Conservation (phyloP, 2,797 vertebrate species). For the Artibeus jamaicensis region DNA sequence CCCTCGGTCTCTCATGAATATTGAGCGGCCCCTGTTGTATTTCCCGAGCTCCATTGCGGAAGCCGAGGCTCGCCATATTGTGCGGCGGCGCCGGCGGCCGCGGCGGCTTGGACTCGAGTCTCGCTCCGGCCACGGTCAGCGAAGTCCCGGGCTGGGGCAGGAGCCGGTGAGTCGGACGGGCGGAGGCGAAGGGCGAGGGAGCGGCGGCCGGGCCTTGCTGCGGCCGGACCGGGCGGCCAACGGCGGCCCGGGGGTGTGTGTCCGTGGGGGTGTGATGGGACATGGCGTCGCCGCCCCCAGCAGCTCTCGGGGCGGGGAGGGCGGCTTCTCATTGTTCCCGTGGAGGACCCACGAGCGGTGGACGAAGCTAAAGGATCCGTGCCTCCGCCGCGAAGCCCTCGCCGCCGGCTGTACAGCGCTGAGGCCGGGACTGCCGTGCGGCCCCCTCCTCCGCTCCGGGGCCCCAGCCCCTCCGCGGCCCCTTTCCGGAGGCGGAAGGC, state of each 20-base stretch:
- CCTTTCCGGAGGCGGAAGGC: background rate
- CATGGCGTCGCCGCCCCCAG: slow-evolving; percentile 33
- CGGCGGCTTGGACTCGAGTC: background rate
- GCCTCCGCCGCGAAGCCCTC: background rate
- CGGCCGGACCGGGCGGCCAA: background rate
- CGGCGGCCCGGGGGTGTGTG: background rate
- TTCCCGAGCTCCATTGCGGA: slow-evolving; percentile 88
- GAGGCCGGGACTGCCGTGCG: background rate
- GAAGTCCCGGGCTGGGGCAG: slow-evolving; percentile 23
- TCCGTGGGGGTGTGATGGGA: slow-evolving; percentile 25
- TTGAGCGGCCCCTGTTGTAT: slow-evolving; percentile 82
- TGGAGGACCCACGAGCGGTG: background rate
- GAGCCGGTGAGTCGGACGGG: slow-evolving; percentile 46
- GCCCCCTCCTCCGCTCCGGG: background rate
- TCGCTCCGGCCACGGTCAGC: slow-evolving; percentile 38
- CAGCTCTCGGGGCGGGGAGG: background rate
- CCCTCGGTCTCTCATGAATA: slow-evolving; percentile 79
- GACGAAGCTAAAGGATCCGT: background rate
- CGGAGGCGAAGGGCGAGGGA: background rate
- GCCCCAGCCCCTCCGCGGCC: background rate
- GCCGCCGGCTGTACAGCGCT: background rate
- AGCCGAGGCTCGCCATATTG: slow-evolving; percentile 91
- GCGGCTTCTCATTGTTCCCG: slow-evolving; percentile 67
- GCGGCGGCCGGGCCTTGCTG: background rate
- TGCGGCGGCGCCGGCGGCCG: slow-evolving; percentile 73